Evolutionary conservation across 2,113 vertebrate species (phyloP).

Genomic region (Pholis gunnellus): DNA sequence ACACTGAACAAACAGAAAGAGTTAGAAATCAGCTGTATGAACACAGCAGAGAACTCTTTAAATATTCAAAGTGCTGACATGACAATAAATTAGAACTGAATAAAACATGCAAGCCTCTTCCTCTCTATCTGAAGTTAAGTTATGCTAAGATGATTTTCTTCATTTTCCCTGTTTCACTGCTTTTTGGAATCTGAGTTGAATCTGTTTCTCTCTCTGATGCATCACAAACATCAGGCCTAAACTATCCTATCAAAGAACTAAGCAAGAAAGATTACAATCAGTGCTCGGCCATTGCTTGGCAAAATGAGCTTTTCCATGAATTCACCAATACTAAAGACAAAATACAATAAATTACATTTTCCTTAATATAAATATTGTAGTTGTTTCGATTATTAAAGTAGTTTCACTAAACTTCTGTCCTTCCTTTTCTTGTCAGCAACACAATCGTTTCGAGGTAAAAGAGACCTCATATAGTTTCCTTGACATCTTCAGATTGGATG

Average conservation of each 20-base stretch:
- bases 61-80: background rate
- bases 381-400: background rate
- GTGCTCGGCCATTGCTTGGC: background rate
- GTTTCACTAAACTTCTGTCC: background rate
- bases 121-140: conserved; percentile 17
- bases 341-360: background rate
- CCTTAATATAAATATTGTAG: background rate
- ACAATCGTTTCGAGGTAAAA: background rate
- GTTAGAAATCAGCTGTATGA: conserved; percentile 4
- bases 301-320: background rate
- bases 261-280: background rate
- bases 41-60: background rate
- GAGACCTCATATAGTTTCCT: accelerated
- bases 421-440: background rate
- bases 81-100: conserved; percentile 2
- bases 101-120: conserved; percentile 10
- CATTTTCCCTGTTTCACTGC: conserved; percentile 12
- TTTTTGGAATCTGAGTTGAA: conserved; percentile 24
- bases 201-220: conserved; percentile 34
- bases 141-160: conserved; percentile 48
- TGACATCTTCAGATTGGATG: background rate
- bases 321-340: background rate
- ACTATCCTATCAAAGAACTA: background rate
- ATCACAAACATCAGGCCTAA: conserved; percentile 33
- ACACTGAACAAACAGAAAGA: conserved; percentile 23